Evolutionary conservation across 1,140 invertebrate species (phyloP), one percentile per base, ranked within the genome.

Genomic region (Zaprionus taronus): DNA sequence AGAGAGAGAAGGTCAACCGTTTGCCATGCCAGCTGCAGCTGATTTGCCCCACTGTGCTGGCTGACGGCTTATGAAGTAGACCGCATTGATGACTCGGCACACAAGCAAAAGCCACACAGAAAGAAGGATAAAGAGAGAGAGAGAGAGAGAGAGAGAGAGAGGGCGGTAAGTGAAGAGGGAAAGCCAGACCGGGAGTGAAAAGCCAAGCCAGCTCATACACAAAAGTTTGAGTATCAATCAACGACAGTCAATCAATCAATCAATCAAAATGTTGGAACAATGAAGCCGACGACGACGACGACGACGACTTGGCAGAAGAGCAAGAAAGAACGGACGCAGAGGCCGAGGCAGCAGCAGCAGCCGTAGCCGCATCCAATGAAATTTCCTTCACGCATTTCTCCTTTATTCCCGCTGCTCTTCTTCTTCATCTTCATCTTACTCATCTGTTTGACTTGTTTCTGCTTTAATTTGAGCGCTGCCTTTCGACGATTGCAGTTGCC

Each of bases 141-240:
- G 61, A 22, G 53, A 12, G 11, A 51, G 4, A 34, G n/a, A n/a
- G n/a, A n/a, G n/a, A n/a, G 1, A 24, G 7, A 38, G 28, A 67
- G 17, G 24, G 6, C 0, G 17, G n/a, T 5, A 41, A 63, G 36
- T 20, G 51, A 22, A 22, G n/a, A 14, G 11, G 12, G 12, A 14
- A 20, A 12, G 41, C 41, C 41, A 47, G 41, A 47, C n/a, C 1
- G n/a, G n/a, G n/a, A 47, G 41, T 47, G 41, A 51, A 49, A 49
- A 51, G 47, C 20, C 63, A 38, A 66, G 55, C 31, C 9, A 53
- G 22, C 70, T 34, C 20, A 49, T 61, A 78, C 41, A 63, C 22
- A 69, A 80, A 80, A 80, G 68, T 80, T 80, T 73, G 74, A 80
- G 78, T 80, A 80, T 80, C 78, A 80, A 80, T 80, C 78, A 80